Evolutionary conservation across 2,113 vertebrate species (phyloP), one percentile per base, ranked within the genome.

Genomic region (Chloropsis hardwickii): DNA sequence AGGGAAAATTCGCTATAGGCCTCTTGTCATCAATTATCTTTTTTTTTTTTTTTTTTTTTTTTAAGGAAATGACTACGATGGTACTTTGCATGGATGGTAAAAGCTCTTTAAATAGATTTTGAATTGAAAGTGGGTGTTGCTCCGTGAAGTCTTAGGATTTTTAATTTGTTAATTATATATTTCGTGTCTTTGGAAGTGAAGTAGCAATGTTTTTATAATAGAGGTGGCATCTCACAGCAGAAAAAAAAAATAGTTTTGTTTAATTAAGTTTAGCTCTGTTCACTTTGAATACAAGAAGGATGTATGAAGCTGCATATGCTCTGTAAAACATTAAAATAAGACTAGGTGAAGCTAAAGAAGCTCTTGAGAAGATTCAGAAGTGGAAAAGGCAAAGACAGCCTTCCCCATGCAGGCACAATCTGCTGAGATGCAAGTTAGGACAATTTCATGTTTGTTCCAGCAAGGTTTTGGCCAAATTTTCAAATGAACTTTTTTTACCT

Each of bases 11-110:
- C 0, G 0, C 80, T 78, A 31, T 14, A 51, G 71, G 76, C 51
- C 33, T 50, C 39, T 47, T 86, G 62, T 86, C 60, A 40, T 92
- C 72, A 66, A 11, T 95, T 93, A 24, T 50, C 13, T 28, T 1
- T 23, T 18, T 27, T 11, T 7, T 54, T 54, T 47, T 12, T 27
- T 6, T 48, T 27, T 48, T 25, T 27, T 29, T 53, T 66, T 53
- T 80, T 70, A 50, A 39, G 21, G 39, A 86, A 73, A n/a, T 73
- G 3, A 54, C 54, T 51, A 1, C 0, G 0, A 2, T 70, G 58
- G 6, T 37, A 35, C 33, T 69, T 57, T 44, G 9, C 25, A 18
- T 72, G 64, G 31, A n/a, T 45, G 56, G 28, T 65, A 25, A 73
- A 86, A 77, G 5, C 20, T 79, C 51, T 48, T 82, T 50, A 44